phyloP scores from a whole-genome alignment of 2,113 vertebrate species.

The Seriola rivoliana region DNA sequence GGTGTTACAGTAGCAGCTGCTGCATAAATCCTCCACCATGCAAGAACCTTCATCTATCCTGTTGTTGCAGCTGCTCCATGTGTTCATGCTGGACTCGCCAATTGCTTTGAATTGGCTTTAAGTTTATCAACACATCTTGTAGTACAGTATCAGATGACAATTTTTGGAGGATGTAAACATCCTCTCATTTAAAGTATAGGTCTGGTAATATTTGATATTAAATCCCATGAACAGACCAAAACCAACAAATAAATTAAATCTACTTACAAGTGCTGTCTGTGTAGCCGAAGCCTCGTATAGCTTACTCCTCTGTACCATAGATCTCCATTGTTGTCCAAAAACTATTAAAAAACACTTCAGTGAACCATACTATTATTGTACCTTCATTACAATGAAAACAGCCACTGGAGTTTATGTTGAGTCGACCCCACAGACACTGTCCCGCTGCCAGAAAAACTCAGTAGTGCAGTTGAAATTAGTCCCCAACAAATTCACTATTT shows the following conservation, averaged over 20 bases:
- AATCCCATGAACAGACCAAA: not conserved
- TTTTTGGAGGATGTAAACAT: not conserved
- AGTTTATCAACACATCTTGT: constrained; percentile 4
- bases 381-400: no score
- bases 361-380: not conserved
- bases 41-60: constrained; percentile 20
- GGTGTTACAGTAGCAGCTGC: constrained; percentile 10
- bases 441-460: no score
- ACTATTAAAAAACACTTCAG: not conserved
- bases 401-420: no score
- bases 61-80: constrained; percentile 32
- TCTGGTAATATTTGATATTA: not conserved
- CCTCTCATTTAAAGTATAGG: not conserved
- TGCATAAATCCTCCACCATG: not conserved
- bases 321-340: not conserved
- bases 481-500: no score
- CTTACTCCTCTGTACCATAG: not conserved
- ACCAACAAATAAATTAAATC: not conserved
- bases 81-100: not conserved
- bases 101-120: not conserved
- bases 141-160: not conserved
- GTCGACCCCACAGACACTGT: no score
- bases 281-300: not conserved
- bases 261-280: not conserved
- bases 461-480: no score